These are phyloP conservation scores for Paratilapia polleni DNA, from an alignment of 2,113 vertebrate genomes.

Conservation along the genomic window DNA sequence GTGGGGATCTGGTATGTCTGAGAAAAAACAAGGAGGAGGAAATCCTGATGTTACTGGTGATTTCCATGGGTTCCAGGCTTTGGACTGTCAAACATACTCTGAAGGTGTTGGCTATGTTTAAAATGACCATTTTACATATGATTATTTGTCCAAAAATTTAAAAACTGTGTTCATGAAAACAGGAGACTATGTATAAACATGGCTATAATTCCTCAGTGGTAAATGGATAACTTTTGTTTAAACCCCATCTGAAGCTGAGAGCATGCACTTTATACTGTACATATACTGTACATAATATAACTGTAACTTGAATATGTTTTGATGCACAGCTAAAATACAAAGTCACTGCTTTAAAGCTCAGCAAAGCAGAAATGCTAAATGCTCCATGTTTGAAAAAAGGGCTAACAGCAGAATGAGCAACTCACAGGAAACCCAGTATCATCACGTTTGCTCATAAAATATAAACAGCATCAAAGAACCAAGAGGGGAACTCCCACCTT, in stretches of 20 bases:
- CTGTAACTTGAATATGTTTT: too few relatives aligned
- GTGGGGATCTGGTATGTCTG: conserved; percentile 87
- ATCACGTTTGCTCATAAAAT: background rate
- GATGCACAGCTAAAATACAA: too few relatives aligned
- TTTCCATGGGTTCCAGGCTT: background rate
- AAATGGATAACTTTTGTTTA: too few relatives aligned
- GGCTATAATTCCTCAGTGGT: too few relatives aligned
- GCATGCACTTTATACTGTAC: too few relatives aligned
- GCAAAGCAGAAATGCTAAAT: background rate
- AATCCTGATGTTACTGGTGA: background rate
- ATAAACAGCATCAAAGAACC: background rate
- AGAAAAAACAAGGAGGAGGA: background rate
- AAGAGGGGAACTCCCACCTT: conserved; percentile 70
- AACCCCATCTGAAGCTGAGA: too few relatives aligned
- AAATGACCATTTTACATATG: background rate
- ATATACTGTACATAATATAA: too few relatives aligned
- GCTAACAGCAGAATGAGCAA: too few relatives aligned
- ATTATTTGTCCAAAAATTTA: background rate
- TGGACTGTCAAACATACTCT: background rate
- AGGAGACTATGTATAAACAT: too few relatives aligned
- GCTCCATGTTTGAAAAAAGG: background rate
- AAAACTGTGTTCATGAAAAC: too few relatives aligned
- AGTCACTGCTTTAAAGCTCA: background rate
- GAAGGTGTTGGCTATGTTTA: background rate
- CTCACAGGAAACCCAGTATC: background rate